Evolutionary conservation across 2,888 invertebrate species (phyloP).

Genomic region (Troilus luridus): DNA sequence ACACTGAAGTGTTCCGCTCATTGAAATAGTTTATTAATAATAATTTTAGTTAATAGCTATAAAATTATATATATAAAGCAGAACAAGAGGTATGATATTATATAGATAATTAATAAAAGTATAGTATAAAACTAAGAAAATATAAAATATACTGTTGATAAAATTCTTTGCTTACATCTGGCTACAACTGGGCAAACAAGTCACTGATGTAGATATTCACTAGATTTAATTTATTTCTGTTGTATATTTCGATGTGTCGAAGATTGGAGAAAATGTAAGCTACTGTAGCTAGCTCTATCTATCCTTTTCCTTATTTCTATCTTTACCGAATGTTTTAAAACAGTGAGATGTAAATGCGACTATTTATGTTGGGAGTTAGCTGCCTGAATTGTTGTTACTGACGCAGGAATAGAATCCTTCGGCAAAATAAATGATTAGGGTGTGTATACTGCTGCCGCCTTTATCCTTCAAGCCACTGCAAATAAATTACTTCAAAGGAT

Average conservation of each 20-base stretch:
- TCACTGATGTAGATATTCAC: not conserved
- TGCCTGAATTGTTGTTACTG: constrained; percentile 10
- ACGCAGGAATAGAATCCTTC: not conserved
- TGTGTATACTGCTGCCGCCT: not conserved
- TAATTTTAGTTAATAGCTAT: no score
- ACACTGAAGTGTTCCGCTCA: no score
- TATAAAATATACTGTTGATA: no score
- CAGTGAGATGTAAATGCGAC: not conserved
- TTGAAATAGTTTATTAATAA: no score
- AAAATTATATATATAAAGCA: no score
- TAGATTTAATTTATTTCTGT: not conserved
- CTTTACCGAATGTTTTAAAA: constrained; percentile 29
- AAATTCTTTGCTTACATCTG: no score
- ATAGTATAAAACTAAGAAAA: no score
- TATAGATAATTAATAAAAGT: no score
- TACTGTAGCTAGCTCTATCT: not conserved
- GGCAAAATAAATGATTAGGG: constrained; percentile 19
- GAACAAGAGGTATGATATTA: no score
- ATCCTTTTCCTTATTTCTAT: constrained; percentile 19
- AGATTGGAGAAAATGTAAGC: not conserved
- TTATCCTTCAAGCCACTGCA: not conserved
- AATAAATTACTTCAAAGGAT: constrained; percentile 41
- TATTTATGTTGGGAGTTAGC: constrained; percentile 5
- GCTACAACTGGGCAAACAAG: no score
- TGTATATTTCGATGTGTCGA: not conserved